phyloP scores from a whole-genome alignment of 2,797 vertebrate species.

The Microtus agrestis region DNA sequence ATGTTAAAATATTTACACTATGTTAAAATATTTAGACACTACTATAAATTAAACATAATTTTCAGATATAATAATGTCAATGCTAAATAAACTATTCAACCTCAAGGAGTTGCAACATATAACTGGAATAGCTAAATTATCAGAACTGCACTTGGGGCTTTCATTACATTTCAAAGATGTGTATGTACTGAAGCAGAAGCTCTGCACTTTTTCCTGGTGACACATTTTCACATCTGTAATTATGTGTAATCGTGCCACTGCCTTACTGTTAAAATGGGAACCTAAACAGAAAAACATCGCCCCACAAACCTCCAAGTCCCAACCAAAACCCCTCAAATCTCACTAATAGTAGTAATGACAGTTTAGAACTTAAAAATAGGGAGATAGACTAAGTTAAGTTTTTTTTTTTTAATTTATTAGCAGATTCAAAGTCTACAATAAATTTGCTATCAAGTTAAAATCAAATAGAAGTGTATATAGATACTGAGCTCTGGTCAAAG shows the following conservation, averaged over 20 bases:
- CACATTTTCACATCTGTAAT: constrained; percentile 12
- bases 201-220: neutral
- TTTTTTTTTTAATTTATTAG: neutral
- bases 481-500: neutral
- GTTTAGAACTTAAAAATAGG: neutral
- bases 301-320: neutral
- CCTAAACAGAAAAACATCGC: neutral
- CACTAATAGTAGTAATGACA: neutral
- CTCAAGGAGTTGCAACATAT: constrained; percentile 22
- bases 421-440: neutral
- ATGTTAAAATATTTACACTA: constrained; percentile 11
- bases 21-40: constrained; percentile 45
- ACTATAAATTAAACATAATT: constrained; percentile 40
- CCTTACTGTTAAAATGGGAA: constrained; percentile 17
- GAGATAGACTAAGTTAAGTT: neutral
- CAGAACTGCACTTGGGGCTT: constrained; percentile 33
- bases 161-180: constrained; percentile 44
- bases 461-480: neutral
- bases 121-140: constrained; percentile 8
- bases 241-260: constrained; percentile 34
- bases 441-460: neutral
- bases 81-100: constrained; percentile 51
- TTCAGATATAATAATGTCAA: neutral
- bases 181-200: neutral
- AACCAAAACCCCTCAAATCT: constrained; percentile 35